Conservation (phyloP, 2,888 invertebrate genomes). For the Tenthredo notha region DNA sequence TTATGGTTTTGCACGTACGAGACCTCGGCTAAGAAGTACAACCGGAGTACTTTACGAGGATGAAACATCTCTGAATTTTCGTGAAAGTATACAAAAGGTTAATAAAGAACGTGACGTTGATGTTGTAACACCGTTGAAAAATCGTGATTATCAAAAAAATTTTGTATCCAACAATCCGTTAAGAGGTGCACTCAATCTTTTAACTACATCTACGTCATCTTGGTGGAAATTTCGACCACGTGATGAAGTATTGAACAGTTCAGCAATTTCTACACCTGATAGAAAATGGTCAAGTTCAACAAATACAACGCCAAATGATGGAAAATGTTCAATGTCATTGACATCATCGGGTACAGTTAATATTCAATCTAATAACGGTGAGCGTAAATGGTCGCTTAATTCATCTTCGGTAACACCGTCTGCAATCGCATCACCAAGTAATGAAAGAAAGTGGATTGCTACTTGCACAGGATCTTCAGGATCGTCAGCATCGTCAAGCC, state of each 20-base stretch:
- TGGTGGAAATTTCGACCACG: slow-evolving; percentile 76
- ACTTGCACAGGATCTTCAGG: slow-evolving; percentile 67
- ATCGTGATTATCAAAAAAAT: slow-evolving; percentile 66
- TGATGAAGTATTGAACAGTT: slow-evolving; percentile 68
- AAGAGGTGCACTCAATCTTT: slow-evolving; percentile 73
- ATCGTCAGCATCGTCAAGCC: slow-evolving; percentile 68
- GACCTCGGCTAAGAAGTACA: slow-evolving; percentile 73
- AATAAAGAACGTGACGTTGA: slow-evolving; percentile 46
- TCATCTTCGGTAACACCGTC: slow-evolving; percentile 57
- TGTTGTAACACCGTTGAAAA: slow-evolving; percentile 59
- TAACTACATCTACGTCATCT: slow-evolving; percentile 74
- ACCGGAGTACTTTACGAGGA: slow-evolving; percentile 72
- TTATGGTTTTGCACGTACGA: slow-evolving; percentile 74
- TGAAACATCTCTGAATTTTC: slow-evolving; percentile 61
- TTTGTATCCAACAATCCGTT: slow-evolving; percentile 68
- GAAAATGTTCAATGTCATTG: slow-evolving; percentile 68
- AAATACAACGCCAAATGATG: slow-evolving; percentile 69
- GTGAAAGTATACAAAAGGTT: slow-evolving; percentile 49
- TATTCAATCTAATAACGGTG: slow-evolving; percentile 57
- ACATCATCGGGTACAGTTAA: slow-evolving; percentile 58
- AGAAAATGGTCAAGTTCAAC: slow-evolving; percentile 63
- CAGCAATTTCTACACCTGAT: slow-evolving; percentile 57
- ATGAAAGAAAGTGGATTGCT: slow-evolving; percentile 70
- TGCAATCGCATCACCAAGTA: slow-evolving; percentile 57
- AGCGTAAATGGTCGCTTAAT: slow-evolving; percentile 71